A percentile compares a stretch with the other conserved stretches of the same genome.
These are phyloP conservation scores for Oryzias curvinotus DNA, from an alignment of 2,113 vertebrate genomes.

Conservation along the genomic window DNA sequence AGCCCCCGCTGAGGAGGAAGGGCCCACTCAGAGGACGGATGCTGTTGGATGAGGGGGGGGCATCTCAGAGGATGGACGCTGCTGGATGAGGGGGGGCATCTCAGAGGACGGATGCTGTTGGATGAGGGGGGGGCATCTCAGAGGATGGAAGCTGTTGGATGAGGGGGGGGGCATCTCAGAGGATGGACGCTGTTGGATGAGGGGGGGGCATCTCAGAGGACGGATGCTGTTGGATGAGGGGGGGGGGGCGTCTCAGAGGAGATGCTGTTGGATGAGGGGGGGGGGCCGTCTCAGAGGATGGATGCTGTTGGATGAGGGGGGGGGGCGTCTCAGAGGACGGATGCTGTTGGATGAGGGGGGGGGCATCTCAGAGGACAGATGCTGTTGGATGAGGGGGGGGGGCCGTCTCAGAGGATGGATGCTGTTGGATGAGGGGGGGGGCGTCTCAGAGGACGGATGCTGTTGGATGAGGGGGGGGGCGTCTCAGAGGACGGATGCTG, in stretches of 20 bases:
- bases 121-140: too few species aligned
- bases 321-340: slow-evolving; percentile 15
- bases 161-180: too few species aligned
- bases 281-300: background rate
- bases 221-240: slow-evolving; percentile 35
- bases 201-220: too few species aligned
- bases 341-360: too few species aligned
- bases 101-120: slow-evolving; percentile 29
- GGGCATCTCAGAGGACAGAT: slow-evolving; percentile 35
- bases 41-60: slow-evolving; percentile 10
- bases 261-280: slow-evolving; percentile 19
- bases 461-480: too few species aligned
- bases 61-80: slow-evolving; percentile 31
- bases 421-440: too few species aligned
- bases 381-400: background rate
- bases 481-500: slow-evolving; percentile 30
- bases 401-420: slow-evolving; percentile 24
- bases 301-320: too few species aligned
- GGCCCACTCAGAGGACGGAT: slow-evolving; percentile 22
- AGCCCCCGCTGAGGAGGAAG: too few species aligned
- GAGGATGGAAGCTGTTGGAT: slow-evolving; percentile 33
- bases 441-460: slow-evolving; percentile 33
- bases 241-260: too few species aligned
- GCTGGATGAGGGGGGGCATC: too few species aligned
- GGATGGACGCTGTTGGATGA: slow-evolving; percentile 37